Evolutionary conservation across 2,888 invertebrate genomes (phyloP).

Genomic region (Pristionchus entomophagus): DNA sequence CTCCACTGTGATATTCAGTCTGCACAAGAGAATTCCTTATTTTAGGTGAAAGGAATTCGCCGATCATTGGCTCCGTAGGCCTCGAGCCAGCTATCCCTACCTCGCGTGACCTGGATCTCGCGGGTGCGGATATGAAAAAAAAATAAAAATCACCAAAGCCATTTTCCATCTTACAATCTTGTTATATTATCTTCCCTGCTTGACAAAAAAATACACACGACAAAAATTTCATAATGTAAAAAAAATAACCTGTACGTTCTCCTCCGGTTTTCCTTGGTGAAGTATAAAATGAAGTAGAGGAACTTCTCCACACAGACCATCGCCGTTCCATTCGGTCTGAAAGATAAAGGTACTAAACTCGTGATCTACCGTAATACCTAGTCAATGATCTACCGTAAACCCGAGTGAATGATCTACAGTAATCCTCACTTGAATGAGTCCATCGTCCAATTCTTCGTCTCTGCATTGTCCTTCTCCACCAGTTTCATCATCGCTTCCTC

Average conservation of each 20-base stretch:
- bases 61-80: not conserved
- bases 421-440: constrained; percentile 19
- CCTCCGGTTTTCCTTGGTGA: constrained; percentile 53
- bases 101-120: too few species aligned
- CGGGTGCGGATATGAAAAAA: too few species aligned
- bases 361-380: too few species aligned
- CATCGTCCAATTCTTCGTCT: constrained; percentile 25
- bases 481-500: constrained; percentile 26
- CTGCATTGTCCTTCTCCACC: constrained; percentile 28
- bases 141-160: too few species aligned
- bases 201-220: too few species aligned
- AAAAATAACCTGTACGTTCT: constrained; percentile 57
- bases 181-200: too few species aligned
- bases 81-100: not conserved
- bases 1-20: constrained; percentile 45
- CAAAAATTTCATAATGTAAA: too few species aligned
- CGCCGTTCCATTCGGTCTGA: constrained; percentile 52
- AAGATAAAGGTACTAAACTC: too few species aligned
- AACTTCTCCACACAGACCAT: constrained; percentile 71
- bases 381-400: too few species aligned
- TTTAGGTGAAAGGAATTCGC: not conserved
- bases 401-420: too few species aligned
- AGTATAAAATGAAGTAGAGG: constrained; percentile 66
- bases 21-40: not conserved
- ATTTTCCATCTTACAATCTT: too few species aligned